Evolutionary conservation across 2,888 invertebrate species (phyloP).

Genomic region (Tipula unca): DNA sequence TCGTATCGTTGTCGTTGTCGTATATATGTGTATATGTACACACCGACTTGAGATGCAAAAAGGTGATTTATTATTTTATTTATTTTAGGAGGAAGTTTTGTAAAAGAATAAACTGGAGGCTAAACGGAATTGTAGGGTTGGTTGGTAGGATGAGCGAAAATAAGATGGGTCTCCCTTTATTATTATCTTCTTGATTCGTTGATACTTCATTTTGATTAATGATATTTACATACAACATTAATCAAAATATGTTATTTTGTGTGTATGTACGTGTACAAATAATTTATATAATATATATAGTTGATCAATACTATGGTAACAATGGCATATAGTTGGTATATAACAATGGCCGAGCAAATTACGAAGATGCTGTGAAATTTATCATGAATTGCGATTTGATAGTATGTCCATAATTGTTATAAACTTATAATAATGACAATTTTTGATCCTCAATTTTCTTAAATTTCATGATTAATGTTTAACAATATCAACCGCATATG

Average conservation of each 20-base stretch:
- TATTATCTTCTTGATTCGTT: background rate
- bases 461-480: too few species aligned
- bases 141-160: background rate
- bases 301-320: background rate
- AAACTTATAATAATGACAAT: too few species aligned
- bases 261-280: background rate
- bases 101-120: background rate
- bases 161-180: background rate
- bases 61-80: background rate
- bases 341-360: background rate
- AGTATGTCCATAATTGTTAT: background rate
- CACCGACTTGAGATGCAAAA: background rate
- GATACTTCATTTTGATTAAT: slow-evolving; percentile 8
- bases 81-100: background rate
- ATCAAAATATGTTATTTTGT: background rate
- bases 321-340: background rate
- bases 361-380: background rate
- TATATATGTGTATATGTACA: background rate
- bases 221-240: background rate
- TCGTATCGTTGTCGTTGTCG: background rate
- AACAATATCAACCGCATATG: too few species aligned
- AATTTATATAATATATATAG: background rate
- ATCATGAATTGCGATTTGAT: background rate
- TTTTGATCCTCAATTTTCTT: too few species aligned
- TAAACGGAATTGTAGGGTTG: background rate